Evolutionary conservation across 2,888 invertebrate species (phyloP), one percentile per base, ranked within the genome.

Genomic region (Leptopilina myrica): DNA sequence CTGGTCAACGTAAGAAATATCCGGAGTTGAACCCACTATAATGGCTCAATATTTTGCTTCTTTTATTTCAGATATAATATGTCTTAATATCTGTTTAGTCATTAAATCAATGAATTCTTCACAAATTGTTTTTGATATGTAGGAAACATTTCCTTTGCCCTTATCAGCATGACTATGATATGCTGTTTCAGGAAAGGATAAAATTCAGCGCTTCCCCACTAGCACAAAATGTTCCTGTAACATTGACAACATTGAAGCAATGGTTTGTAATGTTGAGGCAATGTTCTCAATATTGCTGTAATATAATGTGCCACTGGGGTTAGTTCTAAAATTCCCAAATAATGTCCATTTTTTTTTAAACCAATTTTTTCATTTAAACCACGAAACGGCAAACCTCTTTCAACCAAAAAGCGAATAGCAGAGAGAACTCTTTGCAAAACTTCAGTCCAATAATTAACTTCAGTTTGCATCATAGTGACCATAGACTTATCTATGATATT

Each of bases 301-400:
- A n/a, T n/a, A n/a, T n/a, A n/a, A n/a, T n/a, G n/a, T n/a, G n/a
- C n/a, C n/a, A n/a, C n/a, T n/a, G n/a, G n/a, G n/a, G 89, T 79
- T n/a, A 88, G 64, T 83, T 89, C 86, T 33, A 88, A 65, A 33
- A 80, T 64, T n/a, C 87, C 86, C 33, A 88, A 80, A 80, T 83
- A n/a, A n/a, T n/a, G n/a, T n/a, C n/a, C n/a, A n/a, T n/a, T n/a
- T n/a, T n/a, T n/a, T n/a, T n/a, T n/a, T 7, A 83, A 84, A 7
- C 43, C 73, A 43, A 77, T 49, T 20, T 26, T 43, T 80, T 82
- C 78, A 46, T 65, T 20, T 26, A n/a, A 75, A 8, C 79, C 79
- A 64, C 56, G 78, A 75, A 88, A 86, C 46, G 86, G 4, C 33
- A 78, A 59, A n/a, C n/a, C n/a, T n/a, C n/a, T n/a, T n/a, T n/a